Base-by-base conservation (phyloP, 2,888 invertebrate genomes). In the Taenaris catops region DNA sequence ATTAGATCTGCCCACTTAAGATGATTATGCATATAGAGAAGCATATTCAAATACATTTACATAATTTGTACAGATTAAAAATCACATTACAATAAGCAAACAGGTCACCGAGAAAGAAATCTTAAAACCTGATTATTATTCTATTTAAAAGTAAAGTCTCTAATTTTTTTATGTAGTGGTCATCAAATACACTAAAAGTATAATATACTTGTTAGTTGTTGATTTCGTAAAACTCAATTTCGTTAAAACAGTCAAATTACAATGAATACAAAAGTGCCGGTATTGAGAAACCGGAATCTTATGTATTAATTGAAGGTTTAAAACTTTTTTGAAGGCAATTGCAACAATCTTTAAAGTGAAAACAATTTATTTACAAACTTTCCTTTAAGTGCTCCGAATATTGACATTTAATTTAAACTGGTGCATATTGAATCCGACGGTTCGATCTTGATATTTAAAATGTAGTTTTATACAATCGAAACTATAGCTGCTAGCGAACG, bases 321-420 rank as follows among this genome's bases (percentile, higher is more conserved):
- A 41, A 34, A 41, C 59, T 40, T 69, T 68, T 67, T 65, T 70
- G 68, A 73, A 74, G 70, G 74, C 65, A 75, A 74, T 71, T 69
- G 65, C 60, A 47, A 58, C 73, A 57, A 62, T 65, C 67, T 72
- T n/a, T 73, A 53, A 67, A 76, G 74, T 70, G 76, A 79, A 80
- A 80, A 69, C 65, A 65, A 54, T 52, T 64, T 68, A 64, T 62
- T 66, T 71, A 67, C 60, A 65, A 72, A 70, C 70, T 67, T 74
- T 70, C 70, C 60, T 68, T 68, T 65, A 62, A 62, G 57, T 72
- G 81, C 69, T 80, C 79, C 64, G 74, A 64, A 70, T 80, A 73
- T 65, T 68, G 70, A 65, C 68, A 70, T 68, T 73, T 65, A 66
- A 55, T 53, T 52, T 44, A 45, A 45, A 41, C 45, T 36, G 37